phyloP scores from a whole-genome alignment of 2,888 invertebrate species.

The Steinernema scapterisci region DNA sequence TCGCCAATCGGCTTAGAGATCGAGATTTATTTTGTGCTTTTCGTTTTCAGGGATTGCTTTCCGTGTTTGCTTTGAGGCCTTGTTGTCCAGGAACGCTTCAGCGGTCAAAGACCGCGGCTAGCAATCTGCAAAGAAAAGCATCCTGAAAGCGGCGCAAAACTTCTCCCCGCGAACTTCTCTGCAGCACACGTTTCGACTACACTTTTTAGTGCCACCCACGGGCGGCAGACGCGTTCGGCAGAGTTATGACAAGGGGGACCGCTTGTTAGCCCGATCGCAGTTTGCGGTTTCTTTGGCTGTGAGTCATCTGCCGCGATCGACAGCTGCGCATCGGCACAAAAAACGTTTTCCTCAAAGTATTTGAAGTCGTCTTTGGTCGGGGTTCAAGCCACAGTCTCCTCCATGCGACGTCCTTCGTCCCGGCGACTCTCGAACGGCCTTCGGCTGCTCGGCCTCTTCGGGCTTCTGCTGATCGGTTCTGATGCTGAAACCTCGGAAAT shows the following conservation, averaged over 20 bases:
- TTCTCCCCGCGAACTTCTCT: too few relatives aligned
- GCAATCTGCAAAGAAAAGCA: too few relatives aligned
- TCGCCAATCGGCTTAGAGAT: too few relatives aligned
- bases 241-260: constrained; percentile 1
- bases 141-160: too few relatives aligned
- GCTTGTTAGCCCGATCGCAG: too few relatives aligned
- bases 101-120: too few relatives aligned
- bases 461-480: background rate
- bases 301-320: constrained; percentile 7
- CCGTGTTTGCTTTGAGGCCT: too few relatives aligned
- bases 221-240: background rate
- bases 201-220: constrained; percentile 18
- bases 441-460: background rate
- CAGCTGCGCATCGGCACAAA: constrained; percentile 10
- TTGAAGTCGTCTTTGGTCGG: background rate
- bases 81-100: too few relatives aligned
- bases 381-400: background rate
- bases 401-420: background rate
- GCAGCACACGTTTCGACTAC: too few relatives aligned
- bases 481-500: background rate
- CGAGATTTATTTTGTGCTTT: too few relatives aligned
- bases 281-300: background rate
- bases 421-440: background rate
- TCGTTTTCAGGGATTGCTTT: too few relatives aligned
- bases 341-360: constrained; percentile 4